Base-by-base conservation (phyloP, 2,797 vertebrate species). In the Scomberomorus guttatus region DNA sequence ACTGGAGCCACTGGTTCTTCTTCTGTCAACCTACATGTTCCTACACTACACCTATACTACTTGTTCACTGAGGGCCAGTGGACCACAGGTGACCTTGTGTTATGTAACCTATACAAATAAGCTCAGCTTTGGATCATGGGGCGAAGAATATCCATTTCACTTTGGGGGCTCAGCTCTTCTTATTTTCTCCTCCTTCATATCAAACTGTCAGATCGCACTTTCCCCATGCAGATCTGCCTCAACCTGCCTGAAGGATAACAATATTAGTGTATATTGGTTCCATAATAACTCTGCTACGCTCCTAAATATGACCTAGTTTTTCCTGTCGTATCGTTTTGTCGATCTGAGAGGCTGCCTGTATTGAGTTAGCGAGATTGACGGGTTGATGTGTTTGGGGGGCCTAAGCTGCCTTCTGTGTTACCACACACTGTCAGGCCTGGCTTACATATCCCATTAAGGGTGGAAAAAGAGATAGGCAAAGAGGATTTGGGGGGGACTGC, bases 291-390 rank as follows among this genome's bases (percentile, higher is more conserved):
- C 22, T 1, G 46, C 71, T 80, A 39, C 27, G 6, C 80, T 85
- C 54, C 74, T 29, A 79, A 73, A 82, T 82, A 75, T 85, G 76
- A 86, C 86, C 85, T 73, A 83, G 44, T 81, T 88, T 85, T 79
- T 55, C 56, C 46, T 18, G 42, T 72, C 39, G 6, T 87, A 91
- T 92, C 85, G 11, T 66, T 68, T 32, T 71, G 61, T 25, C 20
- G 56, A 90, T 90, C 82, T 87, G 71, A 77, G 64, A 15, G 44
- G 46, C 75, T 79, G 84, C 65, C 87, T 92, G 91, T 75, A n/a
- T 88, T 73, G 56, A 88, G 85, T 93, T 93, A 93, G 80, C 2
- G 14, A 78, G 88, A 90, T 70, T 90, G 90, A 85, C 73, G 42
- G 72, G 46, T 44, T 20, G 11, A 57, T 78, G 68, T 70, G 57